Base-by-base conservation (phyloP, 2,113 vertebrate genomes). In the Marmota monax region DNA sequence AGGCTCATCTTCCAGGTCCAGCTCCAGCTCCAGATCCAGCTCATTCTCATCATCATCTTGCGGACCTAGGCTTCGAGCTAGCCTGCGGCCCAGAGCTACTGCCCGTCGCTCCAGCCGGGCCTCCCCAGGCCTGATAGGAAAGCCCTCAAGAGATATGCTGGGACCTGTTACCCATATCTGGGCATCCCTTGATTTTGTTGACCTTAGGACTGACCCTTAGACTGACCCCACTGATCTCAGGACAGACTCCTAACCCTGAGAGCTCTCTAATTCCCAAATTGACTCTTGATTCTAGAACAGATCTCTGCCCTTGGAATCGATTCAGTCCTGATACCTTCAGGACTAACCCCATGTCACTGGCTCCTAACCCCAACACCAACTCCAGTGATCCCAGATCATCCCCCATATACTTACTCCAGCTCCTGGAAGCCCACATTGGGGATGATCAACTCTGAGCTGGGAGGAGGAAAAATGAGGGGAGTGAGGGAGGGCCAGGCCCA, bases 341-440 rank as follows among this genome's bases (percentile, higher is more conserved):
- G 14, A 48, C 69, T 93, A 67, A 58, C 58, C 34, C 56, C 12
- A 14, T 5, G 48, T 56, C n/a, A 77, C 58, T 87, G 74, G 32
- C 6, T 82, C 39, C 32, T 80, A 58, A 88, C 20, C 70, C 51
- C 29, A 74, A 84, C 27, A 86, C 69, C 70, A 56, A 84, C 70
- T 27, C 72, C 16, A 11, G 23, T 70, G 67, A 72, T 4, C 51
- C 74, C 14, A 88, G 69, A 10, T 85, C 56, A 67, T 82, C 34
- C 39, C 77, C 78, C 65, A 39, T 22, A 61, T 89, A 98, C 99
- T 99, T 98, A 99, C 99, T 98, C 98, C 29, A 98, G 85, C 8
- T 99, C 99, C 78, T 98, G 96, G 97, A 99, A 99, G 18, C 97
- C 99, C 32, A 98, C 90, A 89, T 99, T 99, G 95, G n/a, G 95